Percentiles rank a stretch among this genome's conserved stretches.
Evolutionary conservation across 2,113 vertebrate species (phyloP).

Genomic region (Condylura cristata): DNA sequence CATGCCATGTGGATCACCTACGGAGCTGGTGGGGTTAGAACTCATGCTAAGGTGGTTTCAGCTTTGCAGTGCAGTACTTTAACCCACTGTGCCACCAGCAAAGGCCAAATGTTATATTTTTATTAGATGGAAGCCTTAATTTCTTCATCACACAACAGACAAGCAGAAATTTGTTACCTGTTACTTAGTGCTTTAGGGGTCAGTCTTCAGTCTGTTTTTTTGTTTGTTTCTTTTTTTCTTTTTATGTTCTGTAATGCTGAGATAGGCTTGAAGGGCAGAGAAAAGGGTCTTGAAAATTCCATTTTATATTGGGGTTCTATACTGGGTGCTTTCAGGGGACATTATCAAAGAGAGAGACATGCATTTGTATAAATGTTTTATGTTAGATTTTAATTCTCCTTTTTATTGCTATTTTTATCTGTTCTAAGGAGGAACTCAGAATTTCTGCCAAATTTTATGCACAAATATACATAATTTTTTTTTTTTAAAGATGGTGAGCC

Average conservation of each 20-base stretch:
- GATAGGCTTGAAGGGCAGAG: background rate
- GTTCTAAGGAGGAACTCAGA: background rate
- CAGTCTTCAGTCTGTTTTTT: background rate
- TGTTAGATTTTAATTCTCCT: background rate
- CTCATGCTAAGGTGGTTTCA: too few species aligned
- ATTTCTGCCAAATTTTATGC: background rate
- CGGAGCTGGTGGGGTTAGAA: too few species aligned
- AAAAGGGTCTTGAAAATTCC: background rate
- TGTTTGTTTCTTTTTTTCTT: background rate
- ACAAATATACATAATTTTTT: background rate
- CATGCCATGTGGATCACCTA: too few species aligned
- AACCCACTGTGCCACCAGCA: too few species aligned
- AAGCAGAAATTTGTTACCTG: background rate
- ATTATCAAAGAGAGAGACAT: background rate
- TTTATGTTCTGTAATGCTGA: background rate
- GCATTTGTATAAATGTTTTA: background rate
- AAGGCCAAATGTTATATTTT: background rate
- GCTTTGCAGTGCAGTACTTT: too few species aligned
- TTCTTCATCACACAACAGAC: background rate
- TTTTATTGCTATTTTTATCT: conserved; percentile 27
- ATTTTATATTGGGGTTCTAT: background rate
- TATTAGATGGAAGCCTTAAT: background rate
- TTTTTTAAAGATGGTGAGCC: background rate
- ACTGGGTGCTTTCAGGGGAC: background rate
- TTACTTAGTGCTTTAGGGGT: background rate